Percentiles rank a stretch among this genome's conserved stretches.
Evolutionary conservation across 2,797 vertebrate genomes (phyloP).

Genomic region (Arrhamphus sclerolepis): DNA sequence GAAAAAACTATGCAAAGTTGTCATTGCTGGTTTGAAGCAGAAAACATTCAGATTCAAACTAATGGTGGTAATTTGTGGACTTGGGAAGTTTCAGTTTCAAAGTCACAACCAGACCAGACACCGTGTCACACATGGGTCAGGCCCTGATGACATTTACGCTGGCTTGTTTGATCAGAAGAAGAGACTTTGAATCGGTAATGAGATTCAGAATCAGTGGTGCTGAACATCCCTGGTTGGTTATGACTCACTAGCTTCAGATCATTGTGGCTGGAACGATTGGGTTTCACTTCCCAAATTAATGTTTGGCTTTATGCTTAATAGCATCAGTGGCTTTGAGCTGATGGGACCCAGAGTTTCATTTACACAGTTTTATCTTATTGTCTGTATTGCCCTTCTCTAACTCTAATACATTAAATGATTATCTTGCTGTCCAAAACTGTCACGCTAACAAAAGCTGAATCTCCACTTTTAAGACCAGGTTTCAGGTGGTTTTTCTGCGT

Average conservation of each 20-base stretch:
- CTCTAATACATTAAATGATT: too few relatives aligned
- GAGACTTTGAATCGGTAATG: slow-evolving; percentile 69
- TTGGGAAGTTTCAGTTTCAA: slow-evolving; percentile 34
- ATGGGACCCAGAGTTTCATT: slow-evolving; percentile 54
- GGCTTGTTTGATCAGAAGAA: slow-evolving; percentile 70
- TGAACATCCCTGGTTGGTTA: slow-evolving; percentile 55
- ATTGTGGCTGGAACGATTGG: slow-evolving; percentile 49
- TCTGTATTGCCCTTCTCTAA: neutral
- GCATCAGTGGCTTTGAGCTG: slow-evolving; percentile 58
- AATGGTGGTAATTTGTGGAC: slow-evolving; percentile 24
- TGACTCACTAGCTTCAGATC: slow-evolving; percentile 56
- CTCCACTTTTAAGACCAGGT: too few relatives aligned
- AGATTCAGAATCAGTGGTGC: slow-evolving; percentile 61
- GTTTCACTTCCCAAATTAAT: slow-evolving; percentile 59
- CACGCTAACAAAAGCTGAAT: neutral
- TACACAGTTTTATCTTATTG: slow-evolving; percentile 1
- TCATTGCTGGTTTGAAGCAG: too few relatives aligned
- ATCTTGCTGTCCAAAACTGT: neutral
- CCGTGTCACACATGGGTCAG: slow-evolving; percentile 22
- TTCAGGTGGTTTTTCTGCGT: too few relatives aligned
- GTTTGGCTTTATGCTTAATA: slow-evolving; percentile 70
- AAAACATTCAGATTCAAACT: neutral
- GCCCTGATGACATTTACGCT: slow-evolving; percentile 41
- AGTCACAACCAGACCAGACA: slow-evolving; percentile 40
- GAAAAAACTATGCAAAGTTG: too few relatives aligned